Evolutionary conservation across 2,797 vertebrate species (phyloP), one percentile per base, ranked within the genome.

Genomic region (Molossus alvarezi): DNA sequence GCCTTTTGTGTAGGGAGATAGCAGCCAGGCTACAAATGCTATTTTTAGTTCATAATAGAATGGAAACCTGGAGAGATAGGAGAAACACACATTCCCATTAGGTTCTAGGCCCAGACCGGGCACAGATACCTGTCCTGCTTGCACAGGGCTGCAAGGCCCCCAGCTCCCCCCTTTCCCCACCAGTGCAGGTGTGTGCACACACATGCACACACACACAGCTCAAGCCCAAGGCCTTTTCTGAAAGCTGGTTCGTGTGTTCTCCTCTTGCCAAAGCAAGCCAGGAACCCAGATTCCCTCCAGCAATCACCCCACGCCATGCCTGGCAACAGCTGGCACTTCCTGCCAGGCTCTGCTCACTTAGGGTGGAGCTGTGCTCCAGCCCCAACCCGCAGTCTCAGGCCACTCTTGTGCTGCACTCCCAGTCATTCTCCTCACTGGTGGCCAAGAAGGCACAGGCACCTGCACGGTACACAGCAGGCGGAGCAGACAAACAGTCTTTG

Each of bases 41-140:
- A 99, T 99, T 99, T 99, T 99, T 97, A 99, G 99, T 98, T 99
- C 99, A 98, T 99, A 99, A 98, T 99, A 99, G 99, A 99, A 99
- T 58, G 99, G 99, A 98, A 99, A 98, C 99, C 99, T 99, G 98
- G 95, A 96, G 82, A 53, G 98, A 98, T 97, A 97, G 2, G 95
- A 94, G 96, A 89, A 41, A 57, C 33, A 91, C 85, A 91, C 81
- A 15, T 53, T 76, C 58, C 58, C 37, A 0, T 13, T 57, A 97
- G 92, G 80, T 69, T 77, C 91, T 90, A 5, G 2, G 81, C 85
- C 5, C 0, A 51, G 71, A 27, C 25, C 23, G 0, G 0, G 82
- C 23, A 45, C 1, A 37, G 62, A 23, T 0, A 2, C 71, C 33
- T 48, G 27, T n/a, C 60, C 18, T 4, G 29, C 20, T n/a, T 2